These are phyloP conservation scores for Campaea margaritaria DNA, from an alignment of 2,888 invertebrate genomes.

Conservation along the genomic window DNA sequence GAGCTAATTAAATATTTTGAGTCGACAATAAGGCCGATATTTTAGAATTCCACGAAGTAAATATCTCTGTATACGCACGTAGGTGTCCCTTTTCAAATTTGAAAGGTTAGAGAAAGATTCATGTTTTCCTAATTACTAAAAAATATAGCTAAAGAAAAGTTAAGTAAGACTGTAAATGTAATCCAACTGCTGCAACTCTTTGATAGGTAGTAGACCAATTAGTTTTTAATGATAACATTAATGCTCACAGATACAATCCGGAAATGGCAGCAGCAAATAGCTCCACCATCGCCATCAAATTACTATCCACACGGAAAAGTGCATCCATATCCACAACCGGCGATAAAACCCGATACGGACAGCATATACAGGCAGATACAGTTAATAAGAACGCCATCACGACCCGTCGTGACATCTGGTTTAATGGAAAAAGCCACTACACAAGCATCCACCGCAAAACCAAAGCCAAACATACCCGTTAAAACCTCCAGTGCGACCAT, in stretches of 20 bases:
- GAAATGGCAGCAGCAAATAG: constrained; percentile 62
- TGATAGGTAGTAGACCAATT: too few species aligned
- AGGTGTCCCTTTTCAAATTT: too few species aligned
- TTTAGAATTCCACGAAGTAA: too few species aligned
- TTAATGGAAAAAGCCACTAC: constrained; percentile 63
- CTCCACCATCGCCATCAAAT: constrained; percentile 55
- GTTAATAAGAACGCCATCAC: constrained; percentile 70
- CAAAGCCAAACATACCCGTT: constrained; percentile 63
- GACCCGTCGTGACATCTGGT: constrained; percentile 61
- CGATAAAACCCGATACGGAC: constrained; percentile 60
- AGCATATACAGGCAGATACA: constrained; percentile 71
- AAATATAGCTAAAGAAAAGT: too few species aligned
- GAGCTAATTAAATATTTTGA: too few species aligned
- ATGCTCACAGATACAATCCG: constrained; percentile 62
- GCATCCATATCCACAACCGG: constrained; percentile 59
- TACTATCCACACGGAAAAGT: constrained; percentile 64
- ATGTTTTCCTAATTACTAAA: too few species aligned
- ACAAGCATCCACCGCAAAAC: constrained; percentile 59
- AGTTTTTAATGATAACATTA: too few species aligned
- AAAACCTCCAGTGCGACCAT: constrained; percentile 86
- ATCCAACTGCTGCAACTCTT: too few species aligned
- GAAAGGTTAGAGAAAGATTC: too few species aligned
- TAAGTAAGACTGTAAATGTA: too few species aligned
- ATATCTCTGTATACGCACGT: too few species aligned
- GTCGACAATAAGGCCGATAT: too few species aligned